Percentiles rank a stretch among this genome's conserved stretches.
phyloP scores from a whole-genome alignment of 2,888 invertebrate genomes.

The Timandra comae region DNA sequence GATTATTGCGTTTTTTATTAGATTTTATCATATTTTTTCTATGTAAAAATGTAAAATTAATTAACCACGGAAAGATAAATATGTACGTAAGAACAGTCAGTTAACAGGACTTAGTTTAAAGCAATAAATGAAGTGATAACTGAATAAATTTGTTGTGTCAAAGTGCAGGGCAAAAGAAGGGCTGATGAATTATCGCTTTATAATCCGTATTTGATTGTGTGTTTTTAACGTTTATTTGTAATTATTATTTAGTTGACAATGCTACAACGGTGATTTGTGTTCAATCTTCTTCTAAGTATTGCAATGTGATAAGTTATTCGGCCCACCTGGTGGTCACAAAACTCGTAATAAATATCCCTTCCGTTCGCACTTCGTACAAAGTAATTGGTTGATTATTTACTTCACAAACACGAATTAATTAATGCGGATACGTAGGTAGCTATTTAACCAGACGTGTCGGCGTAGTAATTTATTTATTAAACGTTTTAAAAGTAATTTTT shows the following conservation, averaged over 20 bases:
- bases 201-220: slow-evolving; percentile 34
- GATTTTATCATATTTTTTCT: slow-evolving; percentile 15
- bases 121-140: slow-evolving; percentile 18
- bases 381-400: slow-evolving; percentile 34
- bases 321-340: slow-evolving; percentile 57
- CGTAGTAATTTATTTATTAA: too few species aligned
- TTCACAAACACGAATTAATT: slow-evolving; percentile 4
- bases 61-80: slow-evolving; percentile 24
- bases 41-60: slow-evolving; percentile 47
- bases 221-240: slow-evolving; percentile 23
- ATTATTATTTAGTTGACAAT: not conserved
- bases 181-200: slow-evolving; percentile 51
- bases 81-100: slow-evolving; percentile 25
- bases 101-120: slow-evolving; percentile 7
- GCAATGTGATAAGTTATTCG: too few species aligned
- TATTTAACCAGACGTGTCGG: too few species aligned
- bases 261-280: slow-evolving; percentile 32
- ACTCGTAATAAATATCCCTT: slow-evolving; percentile 33
- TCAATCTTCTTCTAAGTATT: too few species aligned
- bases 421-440: slow-evolving; percentile 1
- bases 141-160: slow-evolving; percentile 58
- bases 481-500: too few species aligned
- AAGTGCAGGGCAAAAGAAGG: slow-evolving; percentile 52
- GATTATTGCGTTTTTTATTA: slow-evolving; percentile 59
- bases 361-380: slow-evolving; percentile 29